A percentile compares a stretch with the other conserved stretches of the same genome.
These are phyloP conservation scores for Junonia oenone DNA, from an alignment of 2,888 invertebrate species.

Conservation along the genomic window DNA sequence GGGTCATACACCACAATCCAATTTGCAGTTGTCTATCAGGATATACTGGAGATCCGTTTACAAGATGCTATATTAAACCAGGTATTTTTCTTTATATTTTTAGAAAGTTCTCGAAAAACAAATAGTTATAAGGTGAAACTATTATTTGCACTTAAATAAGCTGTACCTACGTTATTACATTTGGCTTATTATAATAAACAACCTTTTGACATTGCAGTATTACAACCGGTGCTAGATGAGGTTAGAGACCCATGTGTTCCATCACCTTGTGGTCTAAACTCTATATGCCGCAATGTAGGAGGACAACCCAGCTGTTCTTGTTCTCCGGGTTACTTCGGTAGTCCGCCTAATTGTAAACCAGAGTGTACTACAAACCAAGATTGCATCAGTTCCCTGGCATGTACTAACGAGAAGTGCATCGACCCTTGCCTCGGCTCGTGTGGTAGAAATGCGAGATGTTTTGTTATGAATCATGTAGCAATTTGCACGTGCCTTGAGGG, in stretches of 20 bases:
- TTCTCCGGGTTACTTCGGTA: conserved; percentile 79
- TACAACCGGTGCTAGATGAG: conserved; percentile 57
- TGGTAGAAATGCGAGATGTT: conserved; percentile 78
- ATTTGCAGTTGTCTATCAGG: conserved; percentile 84
- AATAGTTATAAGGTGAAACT: no score
- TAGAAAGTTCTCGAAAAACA: no score
- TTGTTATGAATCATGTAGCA: conserved; percentile 81
- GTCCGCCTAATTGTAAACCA: conserved; percentile 83
- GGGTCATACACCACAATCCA: conserved; percentile 85
- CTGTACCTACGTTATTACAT: no score
- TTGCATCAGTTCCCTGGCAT: conserved; percentile 82
- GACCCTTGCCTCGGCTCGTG: conserved; percentile 86
- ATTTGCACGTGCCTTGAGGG: conserved; percentile 81
- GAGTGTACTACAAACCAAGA: conserved; percentile 84
- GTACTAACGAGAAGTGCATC: conserved; percentile 82
- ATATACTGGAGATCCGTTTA: conserved; percentile 82
- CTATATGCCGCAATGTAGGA: conserved; percentile 77
- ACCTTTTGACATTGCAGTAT: conserved; percentile 35
- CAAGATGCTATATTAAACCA: conserved; percentile 81
- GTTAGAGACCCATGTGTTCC: conserved; percentile 81
- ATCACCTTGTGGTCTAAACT: conserved; percentile 83
- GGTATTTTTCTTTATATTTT: conserved; percentile 41
- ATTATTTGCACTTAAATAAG: no score
- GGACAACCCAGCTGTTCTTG: conserved; percentile 82
- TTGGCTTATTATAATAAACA: background rate